Percentiles rank a stretch among this genome's conserved stretches.
These are phyloP conservation scores for Scopus umbretta DNA, from an alignment of 2,113 vertebrate genomes.

Conservation along the genomic window DNA sequence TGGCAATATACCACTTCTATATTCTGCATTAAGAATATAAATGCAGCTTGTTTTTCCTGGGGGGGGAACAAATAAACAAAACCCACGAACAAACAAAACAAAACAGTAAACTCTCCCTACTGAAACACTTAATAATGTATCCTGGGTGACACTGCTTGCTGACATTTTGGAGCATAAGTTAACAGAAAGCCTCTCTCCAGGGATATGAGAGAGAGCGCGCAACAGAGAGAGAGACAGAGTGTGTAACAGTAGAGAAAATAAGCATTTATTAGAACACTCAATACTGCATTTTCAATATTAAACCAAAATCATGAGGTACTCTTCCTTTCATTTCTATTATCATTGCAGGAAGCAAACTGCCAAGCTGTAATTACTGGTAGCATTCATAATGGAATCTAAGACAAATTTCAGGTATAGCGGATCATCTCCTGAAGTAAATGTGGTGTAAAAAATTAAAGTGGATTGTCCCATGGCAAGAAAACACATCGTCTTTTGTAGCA, in stretches of 20 bases:
- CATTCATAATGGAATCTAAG: background rate
- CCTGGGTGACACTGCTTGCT: background rate
- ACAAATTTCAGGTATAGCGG: background rate
- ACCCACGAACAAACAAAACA: too few species aligned
- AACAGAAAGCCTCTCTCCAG: background rate
- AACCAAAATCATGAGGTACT: background rate
- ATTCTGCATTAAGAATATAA: background rate
- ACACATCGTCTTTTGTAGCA: background rate
- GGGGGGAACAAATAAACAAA: too few species aligned
- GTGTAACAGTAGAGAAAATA: background rate
- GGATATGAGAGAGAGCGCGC: too few species aligned
- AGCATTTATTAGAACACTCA: background rate
- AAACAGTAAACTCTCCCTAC: background rate
- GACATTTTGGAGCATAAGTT: background rate
- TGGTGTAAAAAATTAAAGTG: background rate
- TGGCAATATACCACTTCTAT: background rate
- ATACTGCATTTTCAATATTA: background rate
- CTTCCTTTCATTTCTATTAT: background rate
- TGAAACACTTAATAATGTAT: background rate
- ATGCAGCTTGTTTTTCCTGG: background rate
- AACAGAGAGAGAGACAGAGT: too few species aligned
- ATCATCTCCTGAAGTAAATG: background rate
- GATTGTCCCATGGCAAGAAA: background rate
- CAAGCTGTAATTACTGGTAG: background rate
- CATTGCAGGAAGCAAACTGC: background rate